phyloP scores from a whole-genome alignment of 2,113 vertebrate species.

The Daubentonia madagascariensis region DNA sequence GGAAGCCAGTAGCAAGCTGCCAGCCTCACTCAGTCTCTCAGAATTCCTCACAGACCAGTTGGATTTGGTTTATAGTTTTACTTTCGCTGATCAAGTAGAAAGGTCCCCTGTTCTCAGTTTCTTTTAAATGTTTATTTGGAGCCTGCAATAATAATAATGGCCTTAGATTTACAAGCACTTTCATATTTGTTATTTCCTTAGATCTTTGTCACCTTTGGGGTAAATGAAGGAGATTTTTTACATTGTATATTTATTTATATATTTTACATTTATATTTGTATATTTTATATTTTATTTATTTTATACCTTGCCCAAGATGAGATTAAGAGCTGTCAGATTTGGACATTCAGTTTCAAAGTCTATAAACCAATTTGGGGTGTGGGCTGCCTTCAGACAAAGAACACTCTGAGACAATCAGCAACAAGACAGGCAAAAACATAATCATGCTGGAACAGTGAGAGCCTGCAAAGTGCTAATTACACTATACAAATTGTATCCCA shows the following conservation, averaged over 20 bases:
- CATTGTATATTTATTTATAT: not conserved
- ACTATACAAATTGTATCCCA: not conserved
- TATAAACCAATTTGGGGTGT: not conserved
- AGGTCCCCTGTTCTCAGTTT: not conserved
- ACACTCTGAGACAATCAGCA: not conserved
- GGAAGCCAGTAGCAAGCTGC: not conserved
- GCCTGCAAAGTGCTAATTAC: not conserved
- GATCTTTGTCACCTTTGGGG: not conserved
- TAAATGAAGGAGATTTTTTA: not conserved
- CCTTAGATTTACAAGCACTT: not conserved
- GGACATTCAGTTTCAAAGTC: not conserved
- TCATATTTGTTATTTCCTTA: not conserved
- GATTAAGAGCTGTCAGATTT: not conserved
- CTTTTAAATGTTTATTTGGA: not conserved
- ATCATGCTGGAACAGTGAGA: not conserved
- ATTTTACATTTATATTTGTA: not conserved
- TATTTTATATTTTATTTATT: not conserved
- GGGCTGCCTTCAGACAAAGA: not conserved
- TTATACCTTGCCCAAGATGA: not conserved
- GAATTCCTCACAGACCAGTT: not conserved
- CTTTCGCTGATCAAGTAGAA: not conserved
- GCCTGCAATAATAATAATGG: not conserved
- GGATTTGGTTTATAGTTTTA: not conserved
- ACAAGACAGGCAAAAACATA: not conserved
- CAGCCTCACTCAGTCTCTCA: not conserved